Conservation (phyloP, 2,113 vertebrate species). For the Trematocara macrostoma region DNA sequence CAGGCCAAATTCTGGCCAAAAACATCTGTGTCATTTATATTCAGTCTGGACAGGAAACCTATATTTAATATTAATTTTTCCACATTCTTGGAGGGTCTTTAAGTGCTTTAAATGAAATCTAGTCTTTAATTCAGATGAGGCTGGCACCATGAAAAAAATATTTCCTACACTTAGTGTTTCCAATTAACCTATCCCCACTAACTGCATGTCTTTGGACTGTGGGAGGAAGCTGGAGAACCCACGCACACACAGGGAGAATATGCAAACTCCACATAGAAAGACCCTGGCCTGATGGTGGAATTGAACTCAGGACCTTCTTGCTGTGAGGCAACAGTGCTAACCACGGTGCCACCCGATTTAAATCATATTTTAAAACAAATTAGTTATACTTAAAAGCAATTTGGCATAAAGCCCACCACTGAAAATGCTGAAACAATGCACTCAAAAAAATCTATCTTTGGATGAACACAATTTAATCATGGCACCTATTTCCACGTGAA, state of each 20-base stretch:
- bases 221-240: background rate
- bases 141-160: background rate
- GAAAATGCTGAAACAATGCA: background rate
- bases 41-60: background rate
- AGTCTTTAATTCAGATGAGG: background rate
- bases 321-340: background rate
- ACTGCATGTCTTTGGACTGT: background rate
- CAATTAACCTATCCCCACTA: background rate
- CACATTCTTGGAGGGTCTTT: background rate
- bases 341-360: rapidly evolving
- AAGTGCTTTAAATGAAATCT: background rate
- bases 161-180: background rate
- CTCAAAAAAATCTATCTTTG: too few relatives aligned
- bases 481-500: too few relatives aligned
- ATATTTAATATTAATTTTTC: background rate
- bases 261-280: background rate
- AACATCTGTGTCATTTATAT: background rate
- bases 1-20: background rate
- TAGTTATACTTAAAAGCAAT: background rate
- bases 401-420: background rate
- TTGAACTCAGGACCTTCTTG: rapidly evolving
- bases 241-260: background rate
- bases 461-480: too few relatives aligned
- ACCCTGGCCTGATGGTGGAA: background rate
- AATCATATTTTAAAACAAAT: background rate